Evolutionary conservation across 2,888 invertebrate genomes (phyloP).

Genomic region (Microplitis deprimator): DNA sequence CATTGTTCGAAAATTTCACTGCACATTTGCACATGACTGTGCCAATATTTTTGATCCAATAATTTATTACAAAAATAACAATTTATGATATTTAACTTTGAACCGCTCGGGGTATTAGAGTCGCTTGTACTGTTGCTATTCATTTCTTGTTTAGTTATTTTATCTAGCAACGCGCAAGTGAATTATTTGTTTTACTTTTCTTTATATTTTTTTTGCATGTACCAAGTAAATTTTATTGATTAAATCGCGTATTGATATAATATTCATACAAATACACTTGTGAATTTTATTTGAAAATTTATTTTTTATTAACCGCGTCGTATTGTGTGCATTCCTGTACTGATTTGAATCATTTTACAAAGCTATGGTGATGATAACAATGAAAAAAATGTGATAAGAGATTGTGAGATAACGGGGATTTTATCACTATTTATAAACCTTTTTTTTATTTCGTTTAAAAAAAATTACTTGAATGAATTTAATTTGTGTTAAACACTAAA

Average conservation of each 20-base stretch:
- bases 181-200: background rate
- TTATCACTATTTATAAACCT: background rate
- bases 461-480: no score
- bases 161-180: background rate
- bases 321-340: background rate
- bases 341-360: background rate
- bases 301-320: background rate
- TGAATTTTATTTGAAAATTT: background rate
- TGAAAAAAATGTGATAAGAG: background rate
- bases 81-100: slow-evolving; percentile 46
- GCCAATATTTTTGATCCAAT: slow-evolving; percentile 56
- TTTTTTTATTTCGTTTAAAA: background rate
- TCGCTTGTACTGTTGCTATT: slow-evolving; percentile 24
- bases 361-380: background rate
- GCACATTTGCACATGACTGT: slow-evolving; percentile 80
- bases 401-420: background rate
- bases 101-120: slow-evolving; percentile 26
- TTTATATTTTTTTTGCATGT: background rate
- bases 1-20: slow-evolving; percentile 83
- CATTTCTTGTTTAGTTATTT: slow-evolving; percentile 17
- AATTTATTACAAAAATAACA: slow-evolving; percentile 67
- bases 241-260: background rate
- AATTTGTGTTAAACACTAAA: no score
- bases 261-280: background rate
- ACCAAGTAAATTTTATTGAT: background rate